Evolutionary conservation across 2,888 invertebrate genomes (phyloP), one percentile per base, ranked within the genome.

Genomic region (Heteromurus nitidus): DNA sequence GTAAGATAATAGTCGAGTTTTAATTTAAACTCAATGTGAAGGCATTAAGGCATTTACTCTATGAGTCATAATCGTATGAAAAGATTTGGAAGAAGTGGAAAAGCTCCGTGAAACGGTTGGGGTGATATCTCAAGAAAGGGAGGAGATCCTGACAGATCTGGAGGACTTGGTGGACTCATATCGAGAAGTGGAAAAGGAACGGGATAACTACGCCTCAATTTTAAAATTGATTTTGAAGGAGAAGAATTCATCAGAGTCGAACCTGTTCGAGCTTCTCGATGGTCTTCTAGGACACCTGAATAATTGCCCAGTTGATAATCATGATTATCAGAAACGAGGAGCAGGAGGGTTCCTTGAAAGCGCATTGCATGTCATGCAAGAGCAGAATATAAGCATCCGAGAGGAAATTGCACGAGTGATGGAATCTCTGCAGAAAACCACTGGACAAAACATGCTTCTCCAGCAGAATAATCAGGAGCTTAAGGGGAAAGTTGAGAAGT

Each of bases 211-310:
- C 47, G 84, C 85, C 24, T 74, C 72, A 0, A 55, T 85, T 20
- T 53, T 86, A 18, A 83, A 85, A 31, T 31, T 85, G 53, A 83
- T 86, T 47, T 31, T 85, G 11, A 80, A 84, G n/a, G 85, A 85
- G 50, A 85, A 81, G 31, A 55, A 77, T 50, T 82, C 60, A 2
- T 69, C 80, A 2, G 83, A 82, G 16, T 81, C 73, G 2, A 84
- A 77, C 55, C 50, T 85, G 2, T 75, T 80, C 16, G 75, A 80
- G 3, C 77, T 85, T 26, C 30, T 86, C 18, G 70, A 84, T 67
- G 76, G 65, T 0, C 24, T 85, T 11, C 69, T 85, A 30, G 47
- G 30, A 1, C 84, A 86, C 30, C 50, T 86, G n/a, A 73, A 31
- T 42, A 36, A 28, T 31, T 13, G 11, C 20, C 16, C n/a, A 18